Conservation (phyloP, 2,888 invertebrate genomes). For the Temnothorax rugatulus region DNA sequence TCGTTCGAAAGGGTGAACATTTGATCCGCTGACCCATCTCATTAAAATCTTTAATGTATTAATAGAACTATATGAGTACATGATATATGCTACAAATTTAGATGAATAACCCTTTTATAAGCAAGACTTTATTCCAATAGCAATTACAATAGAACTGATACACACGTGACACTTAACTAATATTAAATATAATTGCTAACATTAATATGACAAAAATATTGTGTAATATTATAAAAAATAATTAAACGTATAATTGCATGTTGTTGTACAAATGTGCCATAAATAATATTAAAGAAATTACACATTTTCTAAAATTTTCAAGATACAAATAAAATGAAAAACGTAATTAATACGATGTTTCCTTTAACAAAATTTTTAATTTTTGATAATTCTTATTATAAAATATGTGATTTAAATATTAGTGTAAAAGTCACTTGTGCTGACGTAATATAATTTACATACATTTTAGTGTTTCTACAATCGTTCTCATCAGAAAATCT, state of each 20-base stretch:
- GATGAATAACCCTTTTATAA: conserved; percentile 11
- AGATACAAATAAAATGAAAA: not conserved
- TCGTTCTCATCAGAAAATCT: conserved; percentile 18
- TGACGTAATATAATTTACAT: conserved; percentile 3
- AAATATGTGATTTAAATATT: conserved; percentile 11
- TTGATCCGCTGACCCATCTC: conserved; percentile 22
- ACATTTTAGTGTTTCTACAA: not conserved
- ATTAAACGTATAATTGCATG: conserved; percentile 16
- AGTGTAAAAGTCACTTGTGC: conserved; percentile 5
- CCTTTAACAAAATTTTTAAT: not conserved
- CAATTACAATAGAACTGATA: not conserved
- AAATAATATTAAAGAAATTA: conserved; percentile 11
- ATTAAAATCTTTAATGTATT: conserved; percentile 23
- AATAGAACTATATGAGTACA: conserved; percentile 30
- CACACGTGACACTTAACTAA: not conserved
- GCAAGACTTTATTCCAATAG: conserved; percentile 1
- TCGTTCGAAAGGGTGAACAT: conserved; percentile 2
- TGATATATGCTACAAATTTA: conserved; percentile 8
- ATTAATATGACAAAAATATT: not conserved
- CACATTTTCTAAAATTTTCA: not conserved
- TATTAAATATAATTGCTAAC: not conserved
- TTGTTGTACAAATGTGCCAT: conserved; percentile 11
- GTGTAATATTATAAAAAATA: conserved; percentile 12
- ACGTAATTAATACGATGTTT: not conserved
- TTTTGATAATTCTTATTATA: not conserved